Percentiles rank a stretch among this genome's conserved stretches.
Evolutionary conservation across 2,797 vertebrate species (phyloP).

Genomic region (Odontamblyopus lacepedii): DNA sequence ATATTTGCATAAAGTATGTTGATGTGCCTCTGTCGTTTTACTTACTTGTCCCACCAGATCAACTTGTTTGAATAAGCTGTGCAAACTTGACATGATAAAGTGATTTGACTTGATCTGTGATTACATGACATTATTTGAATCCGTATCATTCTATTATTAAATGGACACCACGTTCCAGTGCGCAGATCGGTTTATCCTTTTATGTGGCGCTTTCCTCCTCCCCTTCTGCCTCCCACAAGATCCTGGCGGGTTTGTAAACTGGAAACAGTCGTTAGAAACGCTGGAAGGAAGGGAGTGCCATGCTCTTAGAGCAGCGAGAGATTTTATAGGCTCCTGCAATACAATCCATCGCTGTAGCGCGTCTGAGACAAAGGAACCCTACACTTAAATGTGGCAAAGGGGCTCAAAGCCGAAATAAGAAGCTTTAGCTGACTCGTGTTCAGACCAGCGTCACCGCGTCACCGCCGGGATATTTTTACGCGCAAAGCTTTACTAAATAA

Average conservation of each 20-base stretch:
- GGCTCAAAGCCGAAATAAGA: constrained; percentile 51
- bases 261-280: constrained; percentile 44
- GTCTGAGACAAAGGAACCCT: constrained; percentile 36
- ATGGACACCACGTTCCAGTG: constrained; percentile 61
- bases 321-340: constrained; percentile 36
- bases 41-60: constrained; percentile 28
- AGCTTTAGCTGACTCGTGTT: constrained; percentile 53
- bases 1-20: constrained; percentile 37
- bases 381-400: constrained; percentile 6
- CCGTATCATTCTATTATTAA: constrained; percentile 2
- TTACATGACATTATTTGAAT: neutral
- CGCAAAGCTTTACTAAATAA: constrained; percentile 11
- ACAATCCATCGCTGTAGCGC: constrained; percentile 35
- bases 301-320: constrained; percentile 10
- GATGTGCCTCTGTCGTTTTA: constrained; percentile 34
- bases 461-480: constrained; percentile 21
- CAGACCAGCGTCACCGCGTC: constrained; percentile 34
- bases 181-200: constrained; percentile 53
- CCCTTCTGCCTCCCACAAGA: constrained; percentile 1
- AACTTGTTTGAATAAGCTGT: constrained; percentile 38
- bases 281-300: constrained; percentile 59
- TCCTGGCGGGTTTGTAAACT: constrained; percentile 26
- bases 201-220: constrained; percentile 18
- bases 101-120: neutral
- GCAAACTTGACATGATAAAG: constrained; percentile 46